Conservation (phyloP, 2,888 invertebrate species). For the Carpatolechia fugitivella region DNA sequence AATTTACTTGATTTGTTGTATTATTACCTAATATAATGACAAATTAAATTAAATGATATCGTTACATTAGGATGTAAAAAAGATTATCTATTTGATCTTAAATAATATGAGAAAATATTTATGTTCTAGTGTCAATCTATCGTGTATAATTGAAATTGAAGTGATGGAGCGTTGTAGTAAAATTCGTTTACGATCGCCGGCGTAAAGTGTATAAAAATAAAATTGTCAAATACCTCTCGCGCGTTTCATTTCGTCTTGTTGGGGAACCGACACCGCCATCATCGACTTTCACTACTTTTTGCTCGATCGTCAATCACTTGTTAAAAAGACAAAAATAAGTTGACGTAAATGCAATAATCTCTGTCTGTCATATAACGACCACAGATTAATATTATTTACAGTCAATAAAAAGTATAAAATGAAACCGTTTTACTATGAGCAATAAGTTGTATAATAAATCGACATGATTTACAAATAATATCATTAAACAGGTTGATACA, state of each 20-base stretch:
- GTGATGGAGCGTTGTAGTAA: constrained; percentile 74
- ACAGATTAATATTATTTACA: too few relatives aligned
- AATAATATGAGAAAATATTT: constrained; percentile 78
- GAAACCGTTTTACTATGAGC: too few relatives aligned
- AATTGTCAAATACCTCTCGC: constrained; percentile 70
- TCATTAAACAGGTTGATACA: neutral
- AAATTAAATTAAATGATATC: constrained; percentile 75
- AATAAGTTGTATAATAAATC: too few relatives aligned
- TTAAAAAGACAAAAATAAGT: too few relatives aligned
- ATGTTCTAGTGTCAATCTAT: constrained; percentile 78
- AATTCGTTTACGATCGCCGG: constrained; percentile 77
- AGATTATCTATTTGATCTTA: constrained; percentile 80
- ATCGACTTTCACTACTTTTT: constrained; percentile 7
- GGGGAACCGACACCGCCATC: neutral
- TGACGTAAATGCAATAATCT: too few relatives aligned
- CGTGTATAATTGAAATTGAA: constrained; percentile 67
- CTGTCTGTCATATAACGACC: too few relatives aligned
- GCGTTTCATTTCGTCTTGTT: constrained; percentile 51
- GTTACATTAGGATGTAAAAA: constrained; percentile 78
- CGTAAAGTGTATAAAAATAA: constrained; percentile 77
- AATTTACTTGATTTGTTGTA: constrained; percentile 73
- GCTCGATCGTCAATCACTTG: neutral
- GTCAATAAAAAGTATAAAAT: too few relatives aligned
- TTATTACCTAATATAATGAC: constrained; percentile 74
- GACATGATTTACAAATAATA: neutral